Evolutionary conservation across 2,888 invertebrate genomes (phyloP).

Genomic region (Cryptocephalus moraei): DNA sequence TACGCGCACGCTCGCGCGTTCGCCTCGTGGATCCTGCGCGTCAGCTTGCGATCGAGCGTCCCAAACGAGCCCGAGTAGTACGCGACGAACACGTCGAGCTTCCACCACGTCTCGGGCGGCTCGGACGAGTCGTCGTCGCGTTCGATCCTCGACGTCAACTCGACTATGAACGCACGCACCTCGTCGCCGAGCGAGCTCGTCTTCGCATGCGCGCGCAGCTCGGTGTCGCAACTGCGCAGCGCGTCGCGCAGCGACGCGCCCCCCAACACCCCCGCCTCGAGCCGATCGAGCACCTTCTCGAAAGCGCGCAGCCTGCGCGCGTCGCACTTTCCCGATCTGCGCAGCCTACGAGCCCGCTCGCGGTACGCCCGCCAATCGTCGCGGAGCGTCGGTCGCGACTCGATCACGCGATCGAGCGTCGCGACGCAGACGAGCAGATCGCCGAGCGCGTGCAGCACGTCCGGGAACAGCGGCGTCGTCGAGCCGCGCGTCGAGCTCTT

Average conservation of each 20-base stretch:
- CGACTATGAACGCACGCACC: constrained; percentile 55
- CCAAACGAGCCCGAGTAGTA: constrained; percentile 65
- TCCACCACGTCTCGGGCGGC: constrained; percentile 51
- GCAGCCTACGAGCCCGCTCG: constrained; percentile 59
- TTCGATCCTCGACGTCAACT: constrained; percentile 50
- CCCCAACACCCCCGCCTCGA: constrained; percentile 41
- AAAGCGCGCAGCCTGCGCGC: constrained; percentile 56
- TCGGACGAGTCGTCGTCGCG: constrained; percentile 44
- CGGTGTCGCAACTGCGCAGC: constrained; percentile 29
- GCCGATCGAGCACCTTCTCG: constrained; percentile 57
- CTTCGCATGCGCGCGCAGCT: constrained; percentile 26
- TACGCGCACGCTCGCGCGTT: constrained; percentile 71
- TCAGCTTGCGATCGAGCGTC: constrained; percentile 62
- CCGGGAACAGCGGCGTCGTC: constrained; percentile 31
- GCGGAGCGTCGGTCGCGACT: constrained; percentile 44
- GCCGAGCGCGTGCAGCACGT: constrained; percentile 47
- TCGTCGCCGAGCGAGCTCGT: constrained; percentile 42
- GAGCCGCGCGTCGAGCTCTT: constrained; percentile 32
- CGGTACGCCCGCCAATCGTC: constrained; percentile 71
- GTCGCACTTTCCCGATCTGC: constrained; percentile 50
- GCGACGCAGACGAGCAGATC: constrained; percentile 56
- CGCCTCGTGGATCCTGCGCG: constrained; percentile 62
- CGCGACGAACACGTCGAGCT: constrained; percentile 58
- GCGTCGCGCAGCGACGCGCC: constrained; percentile 49
- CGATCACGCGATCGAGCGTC: constrained; percentile 57